Evolutionary conservation across 64 coral and sea anemone genomes (phyloP), one percentile per base, ranked within the genome.

Genomic region (Porites lutea): DNA sequence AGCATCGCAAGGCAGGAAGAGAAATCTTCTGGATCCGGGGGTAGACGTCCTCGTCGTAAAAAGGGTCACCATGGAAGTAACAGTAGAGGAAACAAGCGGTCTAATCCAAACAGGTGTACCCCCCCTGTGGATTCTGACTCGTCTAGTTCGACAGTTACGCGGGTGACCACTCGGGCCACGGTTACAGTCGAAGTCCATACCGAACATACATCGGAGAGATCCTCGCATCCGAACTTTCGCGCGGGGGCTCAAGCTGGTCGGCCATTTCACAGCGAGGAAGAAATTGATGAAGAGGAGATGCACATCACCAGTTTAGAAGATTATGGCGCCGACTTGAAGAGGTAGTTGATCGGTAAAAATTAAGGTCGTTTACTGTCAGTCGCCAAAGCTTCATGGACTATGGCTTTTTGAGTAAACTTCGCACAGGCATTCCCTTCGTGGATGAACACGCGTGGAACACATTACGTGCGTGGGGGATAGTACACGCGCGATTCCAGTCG

Each of bases 161-260:
- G 93, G 52, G 95, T 97, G 10, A 97, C 92, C 11, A 92, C 95
- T 48, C 93, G 92, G 58, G 95, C 95, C n/a, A 97, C 95, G 46
- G 95, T 97, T 16, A 97, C 95, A 4, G 92, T 97, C 63, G 79
- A 97, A 70, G 88, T 97, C 1, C 92, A 94, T 48, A 93, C 90
- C 2, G 95, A 96, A 57, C 89, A 82, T 22, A 62, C 86, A 48
- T 19, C 81, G 13, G 81, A 84, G 9, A 52, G 81, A 69, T 52
- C 81, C 5, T 65, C 81, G 64, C 69, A 69, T 47, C 81, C 64
- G 62, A 84, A 84, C 49, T 84, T 21, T 19, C 81, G 81, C 15
- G 62, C 62, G 46, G 81, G 81, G 14, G 62, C 81, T 9, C 81
- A 84, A 48, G 46, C 48, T 13, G 81, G 3, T 4, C 46, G 81